Evolutionary conservation across 2,113 vertebrate genomes (phyloP).

Genomic region (Barbus barbus): DNA sequence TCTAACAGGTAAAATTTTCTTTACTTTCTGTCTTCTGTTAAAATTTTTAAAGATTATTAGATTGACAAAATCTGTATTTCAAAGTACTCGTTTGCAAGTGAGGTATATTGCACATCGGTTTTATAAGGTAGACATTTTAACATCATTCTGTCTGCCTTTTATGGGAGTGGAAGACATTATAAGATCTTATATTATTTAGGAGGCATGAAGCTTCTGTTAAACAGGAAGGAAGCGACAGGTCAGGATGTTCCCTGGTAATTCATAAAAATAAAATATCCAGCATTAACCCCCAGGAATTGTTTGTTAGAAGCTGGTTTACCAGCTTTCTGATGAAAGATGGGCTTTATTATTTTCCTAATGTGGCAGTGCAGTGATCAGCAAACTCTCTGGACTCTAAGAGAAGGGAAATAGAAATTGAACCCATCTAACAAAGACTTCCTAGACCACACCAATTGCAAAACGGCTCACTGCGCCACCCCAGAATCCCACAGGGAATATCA

Average conservation of each 20-base stretch:
- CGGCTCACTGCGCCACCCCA: neutral
- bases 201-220: neutral
- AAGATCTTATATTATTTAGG: neutral
- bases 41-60: neutral
- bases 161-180: neutral
- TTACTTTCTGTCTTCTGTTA: neutral
- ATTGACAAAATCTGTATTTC: neutral
- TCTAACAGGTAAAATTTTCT: neutral
- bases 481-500: neutral
- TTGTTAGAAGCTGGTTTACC: neutral
- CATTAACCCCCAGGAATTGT: neutral
- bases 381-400: too few relatives aligned
- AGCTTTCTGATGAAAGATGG: neutral
- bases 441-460: neutral
- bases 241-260: neutral
- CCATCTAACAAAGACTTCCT: neutral
- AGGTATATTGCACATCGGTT: neutral
- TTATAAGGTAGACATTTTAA: neutral
- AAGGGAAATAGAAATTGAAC: neutral
- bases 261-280: neutral
- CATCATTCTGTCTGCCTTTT: neutral
- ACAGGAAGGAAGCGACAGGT: neutral
- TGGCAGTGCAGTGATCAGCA: neutral
- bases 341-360: neutral
- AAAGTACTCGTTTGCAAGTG: neutral